Evolutionary conservation across 2,113 vertebrate species (phyloP).

Genomic region (Pelvicachromis taeniatus): DNA sequence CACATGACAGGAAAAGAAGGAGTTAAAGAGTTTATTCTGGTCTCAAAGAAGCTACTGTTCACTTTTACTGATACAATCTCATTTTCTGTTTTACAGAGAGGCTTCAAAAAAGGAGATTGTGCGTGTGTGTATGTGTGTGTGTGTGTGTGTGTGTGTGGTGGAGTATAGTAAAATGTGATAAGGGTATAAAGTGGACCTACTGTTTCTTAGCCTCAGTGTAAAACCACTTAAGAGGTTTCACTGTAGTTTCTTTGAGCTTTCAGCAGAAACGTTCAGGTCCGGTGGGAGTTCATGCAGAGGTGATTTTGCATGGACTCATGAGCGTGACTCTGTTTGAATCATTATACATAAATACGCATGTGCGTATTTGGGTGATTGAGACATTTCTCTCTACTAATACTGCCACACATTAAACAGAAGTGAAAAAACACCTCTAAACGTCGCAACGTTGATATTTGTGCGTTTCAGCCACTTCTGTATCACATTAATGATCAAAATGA

Average conservation of each 20-base stretch:
- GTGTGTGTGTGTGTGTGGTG: neutral
- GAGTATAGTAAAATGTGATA: neutral
- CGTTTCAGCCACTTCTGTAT: neutral
- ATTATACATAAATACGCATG: neutral
- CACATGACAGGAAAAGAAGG: conserved; percentile 12
- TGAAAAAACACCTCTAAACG: neutral
- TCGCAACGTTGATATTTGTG: neutral
- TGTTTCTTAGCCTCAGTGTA: neutral
- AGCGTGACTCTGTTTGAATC: neutral
- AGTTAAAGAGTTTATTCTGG: conserved; percentile 47
- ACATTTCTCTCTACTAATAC: neutral
- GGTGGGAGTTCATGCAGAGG: neutral
- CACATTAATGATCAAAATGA: neutral
- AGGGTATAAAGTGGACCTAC: neutral
- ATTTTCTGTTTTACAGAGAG: neutral
- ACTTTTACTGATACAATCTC: neutral
- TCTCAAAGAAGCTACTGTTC: conserved; percentile 36
- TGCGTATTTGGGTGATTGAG: neutral
- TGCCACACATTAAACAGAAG: neutral
- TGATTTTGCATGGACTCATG: neutral
- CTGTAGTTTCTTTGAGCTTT: neutral
- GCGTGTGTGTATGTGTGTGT: neutral
- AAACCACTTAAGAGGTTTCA: neutral
- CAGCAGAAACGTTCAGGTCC: neutral
- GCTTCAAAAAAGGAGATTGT: neutral